These are phyloP conservation scores for Strongylocentrotus purpuratus DNA, from an alignment of 35 echinoderm and acorn worm species.

Conservation along the genomic window DNA sequence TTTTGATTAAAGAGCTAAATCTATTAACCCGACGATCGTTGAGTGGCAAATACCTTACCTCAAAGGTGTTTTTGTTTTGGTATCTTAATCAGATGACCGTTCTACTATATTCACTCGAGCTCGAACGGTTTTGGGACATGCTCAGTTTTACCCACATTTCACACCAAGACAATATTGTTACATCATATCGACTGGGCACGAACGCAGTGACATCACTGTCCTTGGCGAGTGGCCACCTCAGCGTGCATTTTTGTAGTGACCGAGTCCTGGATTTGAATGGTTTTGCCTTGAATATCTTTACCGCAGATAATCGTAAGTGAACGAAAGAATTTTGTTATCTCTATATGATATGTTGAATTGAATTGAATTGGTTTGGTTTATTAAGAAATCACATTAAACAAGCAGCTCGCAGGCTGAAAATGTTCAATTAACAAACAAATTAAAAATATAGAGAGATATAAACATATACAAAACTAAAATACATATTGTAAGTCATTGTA, in stretches of 20 bases:
- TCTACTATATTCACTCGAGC: not conserved
- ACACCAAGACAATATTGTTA: not conserved
- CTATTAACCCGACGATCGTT: too few species aligned
- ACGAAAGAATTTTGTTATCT: not conserved
- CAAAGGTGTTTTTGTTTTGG: not conserved
- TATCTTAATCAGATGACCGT: not conserved
- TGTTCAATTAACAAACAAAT: too few species aligned
- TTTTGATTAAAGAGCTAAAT: too few species aligned
- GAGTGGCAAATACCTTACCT: not conserved
- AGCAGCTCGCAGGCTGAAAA: too few species aligned
- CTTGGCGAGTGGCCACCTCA: not conserved
- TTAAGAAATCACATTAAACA: too few species aligned
- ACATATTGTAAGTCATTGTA: too few species aligned
- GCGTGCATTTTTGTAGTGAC: not conserved
- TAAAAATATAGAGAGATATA: too few species aligned
- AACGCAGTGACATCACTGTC: not conserved
- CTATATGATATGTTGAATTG: too few species aligned
- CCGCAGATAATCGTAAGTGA: not conserved
- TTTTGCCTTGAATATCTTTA: conserved; percentile 20
- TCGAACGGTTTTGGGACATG: not conserved
- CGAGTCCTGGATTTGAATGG: not conserved
- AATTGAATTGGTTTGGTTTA: too few species aligned
- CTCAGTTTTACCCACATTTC: not conserved
- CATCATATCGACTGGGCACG: conserved; percentile 8
- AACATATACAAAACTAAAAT: too few species aligned